phyloP scores from a whole-genome alignment of 1,140 invertebrate genomes.

The Heliconius himera region DNA sequence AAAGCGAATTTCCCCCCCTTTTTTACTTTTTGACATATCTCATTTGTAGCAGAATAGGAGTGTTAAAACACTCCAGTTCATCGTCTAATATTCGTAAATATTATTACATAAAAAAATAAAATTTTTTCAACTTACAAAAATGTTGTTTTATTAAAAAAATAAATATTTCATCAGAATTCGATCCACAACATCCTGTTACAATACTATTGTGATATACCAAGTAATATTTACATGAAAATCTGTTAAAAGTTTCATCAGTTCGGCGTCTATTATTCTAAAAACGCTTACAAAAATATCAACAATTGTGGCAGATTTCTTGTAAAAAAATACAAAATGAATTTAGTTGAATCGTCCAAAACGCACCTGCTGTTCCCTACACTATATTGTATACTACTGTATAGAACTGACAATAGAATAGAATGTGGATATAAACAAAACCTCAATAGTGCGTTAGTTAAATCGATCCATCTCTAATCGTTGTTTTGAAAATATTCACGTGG shows the following conservation, averaged over 20 bases:
- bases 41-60: no score
- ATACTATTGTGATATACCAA: background rate
- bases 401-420: background rate
- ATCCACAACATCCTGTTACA: no score
- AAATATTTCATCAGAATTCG: no score
- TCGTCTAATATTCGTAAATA: no score
- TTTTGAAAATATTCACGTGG: no score
- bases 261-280: background rate
- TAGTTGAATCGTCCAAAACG: background rate
- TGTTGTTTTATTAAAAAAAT: no score
- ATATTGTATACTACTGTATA: background rate
- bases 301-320: background rate
- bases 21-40: no score
- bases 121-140: no score
- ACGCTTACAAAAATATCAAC: background rate
- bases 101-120: no score
- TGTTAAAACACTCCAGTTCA: no score
- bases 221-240: background rate
- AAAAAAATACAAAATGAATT: conserved; percentile 1
- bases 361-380: conserved; percentile 9
- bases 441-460: conserved; percentile 7
- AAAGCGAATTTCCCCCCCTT: no score
- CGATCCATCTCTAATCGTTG: background rate
- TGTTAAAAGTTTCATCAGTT: background rate
- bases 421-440: conserved; percentile 6